Conservation (phyloP, 2,113 vertebrate species). For the Dipodomys stephensi region DNA sequence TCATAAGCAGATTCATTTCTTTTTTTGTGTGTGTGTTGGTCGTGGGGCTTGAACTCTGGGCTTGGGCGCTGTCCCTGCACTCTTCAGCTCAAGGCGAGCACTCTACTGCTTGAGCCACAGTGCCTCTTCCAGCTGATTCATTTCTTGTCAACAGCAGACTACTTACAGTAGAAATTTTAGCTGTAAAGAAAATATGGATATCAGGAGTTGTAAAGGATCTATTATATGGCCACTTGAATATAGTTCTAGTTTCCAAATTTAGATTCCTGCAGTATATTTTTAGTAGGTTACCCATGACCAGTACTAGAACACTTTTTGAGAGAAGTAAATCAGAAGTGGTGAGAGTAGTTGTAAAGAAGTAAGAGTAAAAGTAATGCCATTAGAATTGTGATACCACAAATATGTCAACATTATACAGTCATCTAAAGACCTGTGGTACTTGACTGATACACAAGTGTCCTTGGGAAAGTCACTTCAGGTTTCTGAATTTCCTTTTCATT, state of each 20-base stretch:
- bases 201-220: conserved; percentile 37
- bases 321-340: not conserved
- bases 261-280: conserved; percentile 36
- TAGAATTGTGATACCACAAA: conserved; percentile 26
- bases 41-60: too few relatives aligned
- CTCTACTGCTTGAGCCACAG: too few relatives aligned
- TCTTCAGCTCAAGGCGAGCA: too few relatives aligned
- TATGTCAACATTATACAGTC: conserved; percentile 22
- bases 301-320: conserved; percentile 34
- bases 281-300: conserved; percentile 31
- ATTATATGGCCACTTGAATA: conserved; percentile 32
- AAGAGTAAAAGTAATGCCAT: not conserved
- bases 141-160: conserved; percentile 48
- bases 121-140: not conserved
- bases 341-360: not conserved
- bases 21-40: not conserved
- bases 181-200: conserved; percentile 56
- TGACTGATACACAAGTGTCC: not conserved
- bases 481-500: conserved; percentile 16
- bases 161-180: conserved; percentile 37
- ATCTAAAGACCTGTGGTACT: not conserved
- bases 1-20: conserved; percentile 5
- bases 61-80: too few relatives aligned
- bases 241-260: conserved; percentile 64
- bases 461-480: not conserved